Conservation (phyloP, 1,140 invertebrate genomes). For the Ctenoplectra terminalis region DNA sequence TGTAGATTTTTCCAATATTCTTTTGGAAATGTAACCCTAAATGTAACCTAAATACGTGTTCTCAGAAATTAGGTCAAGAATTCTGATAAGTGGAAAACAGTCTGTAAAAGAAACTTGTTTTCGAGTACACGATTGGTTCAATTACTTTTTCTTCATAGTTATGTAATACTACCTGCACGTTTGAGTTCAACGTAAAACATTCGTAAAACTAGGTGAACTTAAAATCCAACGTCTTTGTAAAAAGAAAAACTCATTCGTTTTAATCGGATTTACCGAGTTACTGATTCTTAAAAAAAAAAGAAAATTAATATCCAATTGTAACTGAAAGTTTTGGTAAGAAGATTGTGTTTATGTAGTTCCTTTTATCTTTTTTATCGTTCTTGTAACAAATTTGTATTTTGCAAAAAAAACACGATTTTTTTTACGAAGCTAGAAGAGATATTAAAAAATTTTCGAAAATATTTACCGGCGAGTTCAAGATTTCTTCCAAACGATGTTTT, state of each 20-base stretch:
- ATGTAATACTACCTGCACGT: not conserved
- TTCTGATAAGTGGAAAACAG: not conserved
- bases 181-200: not conserved
- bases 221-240: not conserved
- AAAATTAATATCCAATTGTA: not conserved
- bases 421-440: not conserved
- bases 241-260: too few species aligned
- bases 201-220: not conserved
- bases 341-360: not conserved
- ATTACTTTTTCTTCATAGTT: constrained; percentile 12
- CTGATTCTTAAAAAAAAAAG: not conserved
- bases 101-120: not conserved
- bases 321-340: not conserved
- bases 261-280: too few species aligned
- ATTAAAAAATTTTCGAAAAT: not conserved
- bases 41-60: not conserved
- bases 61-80: not conserved
- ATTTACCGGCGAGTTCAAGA: constrained; percentile 87
- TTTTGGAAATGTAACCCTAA: too few species aligned
- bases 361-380: too few species aligned
- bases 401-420: not conserved
- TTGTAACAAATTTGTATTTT: too few species aligned
- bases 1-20: too few species aligned
- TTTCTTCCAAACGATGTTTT: constrained; percentile 87
- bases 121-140: not conserved